These are phyloP conservation scores for Sogatella furcifera DNA, from an alignment of 1,140 invertebrate species.

Conservation along the genomic window DNA sequence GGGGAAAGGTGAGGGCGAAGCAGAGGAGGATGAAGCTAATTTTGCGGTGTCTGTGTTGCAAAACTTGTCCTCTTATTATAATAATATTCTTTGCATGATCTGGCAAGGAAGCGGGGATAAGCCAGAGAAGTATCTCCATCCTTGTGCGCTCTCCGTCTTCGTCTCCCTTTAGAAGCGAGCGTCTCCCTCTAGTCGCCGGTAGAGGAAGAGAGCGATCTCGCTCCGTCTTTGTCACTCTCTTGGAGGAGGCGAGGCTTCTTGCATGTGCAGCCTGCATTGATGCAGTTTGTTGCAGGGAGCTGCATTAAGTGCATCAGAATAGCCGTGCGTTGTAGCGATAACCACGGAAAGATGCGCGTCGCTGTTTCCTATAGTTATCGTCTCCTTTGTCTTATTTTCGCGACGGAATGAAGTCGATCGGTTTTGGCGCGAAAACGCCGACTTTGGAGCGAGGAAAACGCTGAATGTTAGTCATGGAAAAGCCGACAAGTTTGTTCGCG, in stretches of 20 bases:
- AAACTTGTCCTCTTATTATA: constrained; percentile 15
- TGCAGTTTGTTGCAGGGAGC: constrained; percentile 16
- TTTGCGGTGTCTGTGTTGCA: constrained; percentile 3
- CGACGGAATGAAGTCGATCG: not conserved
- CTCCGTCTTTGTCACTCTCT: constrained; percentile 9
- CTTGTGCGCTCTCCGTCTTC: not conserved
- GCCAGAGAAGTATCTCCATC: not conserved
- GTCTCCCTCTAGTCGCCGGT: too few relatives aligned
- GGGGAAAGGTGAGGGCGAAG: not conserved
- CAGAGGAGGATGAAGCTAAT: not conserved
- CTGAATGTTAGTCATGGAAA: not conserved
- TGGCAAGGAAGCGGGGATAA: constrained; percentile 3
- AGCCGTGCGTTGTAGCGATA: too few relatives aligned
- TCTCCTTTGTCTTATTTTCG: too few relatives aligned
- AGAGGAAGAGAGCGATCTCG: not conserved
- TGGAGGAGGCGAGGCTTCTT: constrained; percentile 1
- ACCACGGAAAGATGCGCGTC: too few relatives aligned
- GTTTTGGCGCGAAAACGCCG: not conserved
- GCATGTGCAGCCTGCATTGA: constrained; percentile 8
- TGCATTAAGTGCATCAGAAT: constrained; percentile 16
- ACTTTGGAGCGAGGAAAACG: not conserved
- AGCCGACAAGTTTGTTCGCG: too few relatives aligned
- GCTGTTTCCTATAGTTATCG: too few relatives aligned
- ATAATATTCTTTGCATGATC: constrained; percentile 14
- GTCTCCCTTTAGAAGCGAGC: too few relatives aligned